Evolutionary conservation across 2,113 vertebrate genomes (phyloP), one percentile per base, ranked within the genome.

Genomic region (Megalops atlanticus): DNA sequence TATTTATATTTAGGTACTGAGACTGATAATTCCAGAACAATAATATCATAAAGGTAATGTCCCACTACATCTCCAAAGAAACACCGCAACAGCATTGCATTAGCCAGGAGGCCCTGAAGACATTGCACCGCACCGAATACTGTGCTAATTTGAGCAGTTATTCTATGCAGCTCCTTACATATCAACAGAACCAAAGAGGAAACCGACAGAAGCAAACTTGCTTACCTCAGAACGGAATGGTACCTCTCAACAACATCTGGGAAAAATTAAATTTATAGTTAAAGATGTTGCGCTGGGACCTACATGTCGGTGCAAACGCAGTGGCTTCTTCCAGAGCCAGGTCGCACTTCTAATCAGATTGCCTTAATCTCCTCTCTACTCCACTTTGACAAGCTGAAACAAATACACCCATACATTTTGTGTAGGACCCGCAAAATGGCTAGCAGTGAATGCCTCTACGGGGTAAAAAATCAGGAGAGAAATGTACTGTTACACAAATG

Each of bases 301-400:
- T 83, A 74, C 81, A 40, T 85, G 86, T 78, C 86, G 4, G 10
- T 70, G 33, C 18, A 12, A 74, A 86, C 80, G 77, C 75, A 77
- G 74, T 82, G 84, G 78, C 84, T 18, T 18, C 70, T 84, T 78
- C 70, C 76, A 78, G 33, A 85, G 84, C 88, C 91, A 87, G 91
- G 93, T 95, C 86, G 90, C 91, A 82, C 77, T 90, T 88, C 77
- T 98, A 98, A 98, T 95, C 90, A 96, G 96, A 96, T 99, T 97
- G 94, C 89, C 92, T 90, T 98, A 98, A 99, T 98, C 97, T 95
- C 88, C 88, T 86, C 86, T 93, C 91, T 81, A 75, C 93, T n/a
- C n/a, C n/a, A 94, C 90, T 90, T 88, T 89, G 92, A 92, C 92
- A 92, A 87, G 89, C 84, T 88, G 87, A 85, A 88, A 87, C 76